These are phyloP conservation scores for Tinea pellionella DNA, from an alignment of 2,888 invertebrate species.

Conservation along the genomic window DNA sequence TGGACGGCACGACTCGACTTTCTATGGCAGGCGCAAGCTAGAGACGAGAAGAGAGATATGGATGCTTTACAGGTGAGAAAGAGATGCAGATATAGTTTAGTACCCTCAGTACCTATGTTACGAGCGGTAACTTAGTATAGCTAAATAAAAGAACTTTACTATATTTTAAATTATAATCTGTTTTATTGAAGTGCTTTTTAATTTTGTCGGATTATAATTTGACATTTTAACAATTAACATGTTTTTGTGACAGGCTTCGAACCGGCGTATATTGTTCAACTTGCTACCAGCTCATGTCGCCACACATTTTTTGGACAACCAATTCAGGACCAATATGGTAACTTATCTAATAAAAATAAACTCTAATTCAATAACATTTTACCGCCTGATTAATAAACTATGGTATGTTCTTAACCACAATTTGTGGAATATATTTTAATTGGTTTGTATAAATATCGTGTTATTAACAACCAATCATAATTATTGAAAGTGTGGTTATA, in stretches of 20 bases:
- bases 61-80: constrained; percentile 77
- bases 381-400: not conserved
- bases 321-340: constrained; percentile 89
- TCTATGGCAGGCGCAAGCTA: constrained; percentile 86
- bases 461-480: too few species aligned
- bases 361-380: not conserved
- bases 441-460: too few species aligned
- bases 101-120: too few species aligned
- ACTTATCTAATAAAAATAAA: constrained; percentile 24
- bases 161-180: too few species aligned
- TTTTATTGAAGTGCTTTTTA: too few species aligned
- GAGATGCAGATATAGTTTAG: not conserved
- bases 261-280: constrained; percentile 89
- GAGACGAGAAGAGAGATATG: constrained; percentile 93
- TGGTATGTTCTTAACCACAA: too few species aligned
- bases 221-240: not conserved
- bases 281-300: constrained; percentile 92
- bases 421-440: too few species aligned
- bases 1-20: constrained; percentile 90
- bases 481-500: too few species aligned
- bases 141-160: too few species aligned
- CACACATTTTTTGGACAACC: constrained; percentile 90
- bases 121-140: too few species aligned
- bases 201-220: too few species aligned
- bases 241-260: constrained; percentile 72